Evolutionary conservation across 2,888 invertebrate species (phyloP).

Genomic region (Leucophenga montana): DNA sequence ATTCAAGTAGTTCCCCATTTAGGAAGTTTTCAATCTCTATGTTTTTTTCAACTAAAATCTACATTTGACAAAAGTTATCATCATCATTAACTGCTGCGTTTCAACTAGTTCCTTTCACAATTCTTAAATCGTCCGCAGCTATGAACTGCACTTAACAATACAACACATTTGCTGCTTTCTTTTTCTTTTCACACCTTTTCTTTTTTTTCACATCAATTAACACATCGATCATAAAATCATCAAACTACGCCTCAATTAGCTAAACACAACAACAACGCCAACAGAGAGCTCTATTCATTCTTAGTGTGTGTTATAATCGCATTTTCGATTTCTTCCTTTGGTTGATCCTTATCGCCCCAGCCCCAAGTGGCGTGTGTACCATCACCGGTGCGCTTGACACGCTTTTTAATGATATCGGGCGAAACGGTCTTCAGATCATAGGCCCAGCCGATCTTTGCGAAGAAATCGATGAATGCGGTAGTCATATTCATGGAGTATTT

Average conservation of each 20-base stretch:
- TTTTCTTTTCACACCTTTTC: neutral
- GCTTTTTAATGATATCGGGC: conserved; percentile 78
- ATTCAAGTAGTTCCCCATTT: conserved; percentile 17
- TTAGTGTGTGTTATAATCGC: conserved; percentile 77
- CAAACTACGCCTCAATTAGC: neutral
- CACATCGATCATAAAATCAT: no score
- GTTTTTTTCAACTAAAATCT: conserved; percentile 21
- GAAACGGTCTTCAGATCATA: conserved; percentile 90
- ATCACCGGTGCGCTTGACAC: conserved; percentile 84
- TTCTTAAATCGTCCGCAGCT: no score
- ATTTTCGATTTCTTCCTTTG: conserved; percentile 75
- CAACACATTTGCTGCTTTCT: conserved; percentile 27
- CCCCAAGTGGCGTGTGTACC: conserved; percentile 86
- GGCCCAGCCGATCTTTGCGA: conserved; percentile 88
- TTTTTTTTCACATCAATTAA: no score
- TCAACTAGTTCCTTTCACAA: no score
- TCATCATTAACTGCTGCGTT: neutral
- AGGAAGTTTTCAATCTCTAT: conserved; percentile 32
- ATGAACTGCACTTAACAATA: neutral
- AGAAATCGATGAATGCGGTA: conserved; percentile 85
- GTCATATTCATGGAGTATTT: conserved; percentile 83
- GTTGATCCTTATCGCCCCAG: conserved; percentile 83
- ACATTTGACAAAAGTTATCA: neutral
- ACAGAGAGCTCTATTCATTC: conserved; percentile 73
- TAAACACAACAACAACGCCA: conserved; percentile 1